Evolutionary conservation across 1,140 invertebrate species (phyloP).

Genomic region (Procambarus virginalis): DNA sequence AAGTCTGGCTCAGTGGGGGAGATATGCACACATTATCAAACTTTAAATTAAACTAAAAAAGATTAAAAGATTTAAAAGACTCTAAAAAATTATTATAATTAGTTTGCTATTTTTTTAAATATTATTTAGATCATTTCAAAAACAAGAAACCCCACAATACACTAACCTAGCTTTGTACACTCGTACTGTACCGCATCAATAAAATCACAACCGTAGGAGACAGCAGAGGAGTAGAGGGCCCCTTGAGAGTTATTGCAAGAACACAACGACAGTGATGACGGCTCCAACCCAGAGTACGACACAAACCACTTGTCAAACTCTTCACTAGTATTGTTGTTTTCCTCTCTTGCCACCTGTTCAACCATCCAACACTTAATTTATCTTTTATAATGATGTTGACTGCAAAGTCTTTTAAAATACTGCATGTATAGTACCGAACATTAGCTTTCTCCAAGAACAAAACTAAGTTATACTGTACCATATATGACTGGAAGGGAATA

Average conservation of each 20-base stretch:
- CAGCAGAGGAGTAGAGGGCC: constrained; percentile 79
- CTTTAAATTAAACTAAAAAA: no score
- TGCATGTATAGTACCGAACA: no score
- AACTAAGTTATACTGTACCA: no score
- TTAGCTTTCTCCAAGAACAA: no score
- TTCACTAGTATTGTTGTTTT: constrained; percentile 37
- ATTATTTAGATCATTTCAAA: not conserved
- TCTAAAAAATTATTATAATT: no score
- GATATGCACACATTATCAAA: no score
- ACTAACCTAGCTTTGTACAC: constrained; percentile 69
- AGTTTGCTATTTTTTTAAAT: no score
- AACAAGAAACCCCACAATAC: not conserved
- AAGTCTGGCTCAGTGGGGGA: no score
- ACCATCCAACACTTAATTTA: not conserved
- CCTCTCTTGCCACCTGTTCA: constrained; percentile 2
- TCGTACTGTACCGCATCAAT: constrained; percentile 67
- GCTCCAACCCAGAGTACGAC: constrained; percentile 72
- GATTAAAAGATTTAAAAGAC: no score
- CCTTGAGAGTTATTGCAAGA: constrained; percentile 59
- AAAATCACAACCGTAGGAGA: constrained; percentile 80
- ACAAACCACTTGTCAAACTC: constrained; percentile 80
- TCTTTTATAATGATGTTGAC: not conserved
- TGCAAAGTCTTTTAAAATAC: no score
- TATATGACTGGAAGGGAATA: no score
- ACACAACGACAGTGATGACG: constrained; percentile 62